phyloP scores from a whole-genome alignment of 2,888 invertebrate genomes.

The Lissocephala sabroskyi region DNA sequence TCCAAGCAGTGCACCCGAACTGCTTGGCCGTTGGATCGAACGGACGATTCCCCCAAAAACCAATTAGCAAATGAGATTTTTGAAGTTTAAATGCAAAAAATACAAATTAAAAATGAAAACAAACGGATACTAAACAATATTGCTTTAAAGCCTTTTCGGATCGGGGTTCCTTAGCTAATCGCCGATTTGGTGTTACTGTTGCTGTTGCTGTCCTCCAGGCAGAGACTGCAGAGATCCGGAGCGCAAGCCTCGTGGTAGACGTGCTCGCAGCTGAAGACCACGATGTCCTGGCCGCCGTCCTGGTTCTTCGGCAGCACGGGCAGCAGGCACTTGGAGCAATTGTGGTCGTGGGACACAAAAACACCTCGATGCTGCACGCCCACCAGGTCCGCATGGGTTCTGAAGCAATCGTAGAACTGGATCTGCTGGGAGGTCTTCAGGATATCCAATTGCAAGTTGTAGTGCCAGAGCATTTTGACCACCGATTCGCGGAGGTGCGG shows the following conservation, averaged over 20 bases:
- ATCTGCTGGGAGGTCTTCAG: slow-evolving; percentile 79
- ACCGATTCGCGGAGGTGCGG: slow-evolving; percentile 91
- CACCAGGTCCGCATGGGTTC: slow-evolving; percentile 86
- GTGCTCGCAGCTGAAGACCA: slow-evolving; percentile 91
- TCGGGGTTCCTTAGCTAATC: no score
- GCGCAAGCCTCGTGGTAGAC: slow-evolving; percentile 90
- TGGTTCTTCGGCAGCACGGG: slow-evolving; percentile 83
- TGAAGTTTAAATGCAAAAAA: no score
- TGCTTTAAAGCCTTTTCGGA: no score
- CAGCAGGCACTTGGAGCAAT: slow-evolving; percentile 86
- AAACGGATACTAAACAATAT: no score
- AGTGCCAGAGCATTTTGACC: slow-evolving; percentile 96
- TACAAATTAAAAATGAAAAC: no score
- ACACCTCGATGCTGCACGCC: slow-evolving; percentile 85
- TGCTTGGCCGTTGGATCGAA: no score
- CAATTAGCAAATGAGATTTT: no score
- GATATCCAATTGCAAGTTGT: slow-evolving; percentile 83
- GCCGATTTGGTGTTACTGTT: no score
- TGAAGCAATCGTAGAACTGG: slow-evolving; percentile 91
- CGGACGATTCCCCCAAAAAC: no score
- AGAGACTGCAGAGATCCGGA: no score
- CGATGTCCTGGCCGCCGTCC: slow-evolving; percentile 79
- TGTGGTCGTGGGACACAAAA: slow-evolving; percentile 79
- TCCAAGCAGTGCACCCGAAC: no score
- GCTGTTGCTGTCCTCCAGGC: no score